Percentiles rank a stretch among this genome's conserved stretches.
phyloP scores from a whole-genome alignment of 2,113 vertebrate genomes.

The Thunnus maccoyii region DNA sequence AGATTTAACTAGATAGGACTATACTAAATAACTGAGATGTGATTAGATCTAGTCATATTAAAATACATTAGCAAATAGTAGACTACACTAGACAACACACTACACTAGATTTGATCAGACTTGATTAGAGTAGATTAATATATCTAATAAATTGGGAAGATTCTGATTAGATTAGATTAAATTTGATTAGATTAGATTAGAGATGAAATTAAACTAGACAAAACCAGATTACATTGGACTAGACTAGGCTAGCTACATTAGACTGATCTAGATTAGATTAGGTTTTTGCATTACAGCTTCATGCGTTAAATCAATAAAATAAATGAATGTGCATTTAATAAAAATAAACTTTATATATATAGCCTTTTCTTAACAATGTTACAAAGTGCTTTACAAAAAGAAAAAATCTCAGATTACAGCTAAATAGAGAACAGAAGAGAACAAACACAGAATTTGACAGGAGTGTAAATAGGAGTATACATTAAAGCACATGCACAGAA shows the following conservation, averaged over 20 bases:
- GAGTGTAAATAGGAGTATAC: not conserved
- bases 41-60: no score
- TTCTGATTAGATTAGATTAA: no score
- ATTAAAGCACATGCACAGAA: not conserved
- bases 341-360: no score
- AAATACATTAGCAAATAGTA: not conserved
- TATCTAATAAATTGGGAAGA: not conserved
- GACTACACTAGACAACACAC: not conserved
- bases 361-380: no score
- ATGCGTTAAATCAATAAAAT: not conserved
- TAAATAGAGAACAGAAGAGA: not conserved
- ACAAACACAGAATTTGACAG: not conserved
- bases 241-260: not conserved
- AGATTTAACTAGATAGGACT: not conserved
- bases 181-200: not conserved
- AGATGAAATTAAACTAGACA: no score
- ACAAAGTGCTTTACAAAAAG: no score
- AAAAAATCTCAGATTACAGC: not conserved
- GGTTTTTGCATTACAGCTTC: no score
- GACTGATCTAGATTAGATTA: no score
- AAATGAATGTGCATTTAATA: not conserved
- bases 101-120: not conserved
- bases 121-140: no score
- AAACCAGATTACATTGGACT: not conserved
- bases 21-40: no score